Base-by-base conservation (phyloP, 2,113 vertebrate species). In the Pao palembangensis region DNA sequence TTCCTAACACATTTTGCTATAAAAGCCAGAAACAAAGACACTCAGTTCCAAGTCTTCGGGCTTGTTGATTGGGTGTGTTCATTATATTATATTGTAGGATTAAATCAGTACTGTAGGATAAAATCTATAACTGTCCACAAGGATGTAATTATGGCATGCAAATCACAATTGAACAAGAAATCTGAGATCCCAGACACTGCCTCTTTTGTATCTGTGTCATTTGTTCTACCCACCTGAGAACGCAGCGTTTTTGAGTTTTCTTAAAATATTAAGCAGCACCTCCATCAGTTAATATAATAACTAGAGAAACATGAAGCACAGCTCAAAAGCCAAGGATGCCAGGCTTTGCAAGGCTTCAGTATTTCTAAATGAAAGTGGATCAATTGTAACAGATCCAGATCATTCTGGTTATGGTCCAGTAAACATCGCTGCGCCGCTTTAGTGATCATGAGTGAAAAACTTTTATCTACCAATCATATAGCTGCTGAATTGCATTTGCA, bases 321-420 rank as follows among this genome's bases (percentile, higher is more conserved):
- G 61, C 56, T 74, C 42, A 69, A 67, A 79, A 73, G 61, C 58
- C 55, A 63, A 80, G 71, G 61, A 76, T 55, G 10, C 46, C 25
- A 28, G 64, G 77, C 80, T 70, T 83, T 69, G 67, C 74, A 54
- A 6, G 62, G 66, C 71, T 67, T 77, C 55, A 63, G 66, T 64
- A 21, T 58, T 73, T 66, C 55, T 34, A 64, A 78, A 75, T 68
- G 65, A 80, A 60, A 71, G 51, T 61, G 74, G 63, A 65, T 87
- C 76, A 75, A 77, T 85, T 82, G 75, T 73, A 82, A 82, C 20
- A 0, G 65, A 75, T 76, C 75, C 80, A 83, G 76, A 88, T 83
- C 61, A 81, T 83, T 11, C 69, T 81, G 74, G 64, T 77, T 77
- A 69, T 80, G 76, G 80, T 80, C 83, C 78, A 77, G 76, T 81